These are phyloP conservation scores for Probosciger aterrimus DNA, from an alignment of 2,113 vertebrate genomes.

Conservation along the genomic window DNA sequence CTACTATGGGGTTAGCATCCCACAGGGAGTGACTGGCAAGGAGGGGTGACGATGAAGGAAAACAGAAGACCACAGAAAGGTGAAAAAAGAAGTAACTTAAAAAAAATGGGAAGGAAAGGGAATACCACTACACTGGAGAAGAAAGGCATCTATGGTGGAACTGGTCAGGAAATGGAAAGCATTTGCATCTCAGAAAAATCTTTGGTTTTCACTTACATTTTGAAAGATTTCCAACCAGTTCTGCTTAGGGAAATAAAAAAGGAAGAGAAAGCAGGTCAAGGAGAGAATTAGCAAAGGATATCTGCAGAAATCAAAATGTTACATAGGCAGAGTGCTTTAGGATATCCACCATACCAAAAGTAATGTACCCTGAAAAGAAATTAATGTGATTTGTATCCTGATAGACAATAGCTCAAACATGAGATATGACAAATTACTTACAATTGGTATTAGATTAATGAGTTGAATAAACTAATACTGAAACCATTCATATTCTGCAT, in stretches of 20 bases:
- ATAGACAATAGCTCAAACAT: neutral
- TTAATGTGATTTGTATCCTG: neutral
- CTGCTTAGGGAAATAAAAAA: slow-evolving; percentile 57
- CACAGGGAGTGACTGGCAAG: neutral
- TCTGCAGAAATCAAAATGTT: slow-evolving; percentile 2
- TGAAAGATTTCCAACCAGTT: slow-evolving; percentile 69
- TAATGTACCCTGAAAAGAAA: neutral
- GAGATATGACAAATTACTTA: neutral
- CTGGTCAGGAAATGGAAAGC: slow-evolving; percentile 37
- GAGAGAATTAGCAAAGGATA: slow-evolving; percentile 29
- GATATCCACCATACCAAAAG: neutral
- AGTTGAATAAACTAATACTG: neutral
- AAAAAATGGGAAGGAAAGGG: neutral
- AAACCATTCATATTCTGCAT: neutral
- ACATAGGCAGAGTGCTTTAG: neutral
- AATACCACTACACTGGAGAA: neutral
- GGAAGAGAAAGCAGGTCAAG: slow-evolving; percentile 53
- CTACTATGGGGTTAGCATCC: neutral
- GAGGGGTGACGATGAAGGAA: neutral
- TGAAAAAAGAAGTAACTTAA: neutral
- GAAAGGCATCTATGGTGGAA: neutral
- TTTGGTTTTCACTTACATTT: slow-evolving; percentile 63
- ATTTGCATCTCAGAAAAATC: slow-evolving; percentile 27
- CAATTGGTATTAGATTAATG: neutral
- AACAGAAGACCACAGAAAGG: neutral